Evolutionary conservation across 2,797 vertebrate species (phyloP).

Genomic region (Leptatherina wallacei): DNA sequence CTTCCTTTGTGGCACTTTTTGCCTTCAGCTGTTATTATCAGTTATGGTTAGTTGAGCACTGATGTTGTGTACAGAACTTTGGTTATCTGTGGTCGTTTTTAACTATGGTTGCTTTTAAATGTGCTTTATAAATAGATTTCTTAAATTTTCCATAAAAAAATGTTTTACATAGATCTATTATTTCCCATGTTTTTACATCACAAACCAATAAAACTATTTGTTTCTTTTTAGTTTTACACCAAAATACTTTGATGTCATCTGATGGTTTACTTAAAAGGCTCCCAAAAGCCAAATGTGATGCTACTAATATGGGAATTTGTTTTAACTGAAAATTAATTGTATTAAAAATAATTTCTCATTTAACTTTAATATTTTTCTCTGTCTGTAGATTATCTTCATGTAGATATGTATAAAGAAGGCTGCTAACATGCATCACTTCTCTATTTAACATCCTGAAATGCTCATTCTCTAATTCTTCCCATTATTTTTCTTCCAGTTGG

Average conservation of each 20-base stretch:
- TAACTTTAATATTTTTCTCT: neutral
- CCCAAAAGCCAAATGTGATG: too few relatives aligned
- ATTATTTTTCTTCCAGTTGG: conserved; percentile 69
- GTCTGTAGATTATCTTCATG: neutral
- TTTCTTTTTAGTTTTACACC: neutral
- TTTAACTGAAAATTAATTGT: too few relatives aligned
- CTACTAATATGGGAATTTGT: too few relatives aligned
- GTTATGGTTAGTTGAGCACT: neutral
- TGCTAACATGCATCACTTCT: neutral
- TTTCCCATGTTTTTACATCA: neutral
- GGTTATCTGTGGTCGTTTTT: neutral
- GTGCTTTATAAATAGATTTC: too few relatives aligned
- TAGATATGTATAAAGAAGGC: neutral
- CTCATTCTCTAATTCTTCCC: neutral
- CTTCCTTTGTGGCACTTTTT: neutral
- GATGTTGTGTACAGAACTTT: neutral
- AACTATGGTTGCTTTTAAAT: neutral
- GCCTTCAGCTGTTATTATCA: neutral
- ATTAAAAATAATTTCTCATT: too few relatives aligned
- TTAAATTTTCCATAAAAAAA: too few relatives aligned
- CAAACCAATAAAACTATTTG: neutral
- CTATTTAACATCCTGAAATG: neutral
- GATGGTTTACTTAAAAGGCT: neutral
- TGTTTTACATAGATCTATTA: neutral
- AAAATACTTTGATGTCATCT: neutral